Percentiles rank a stretch among this genome's conserved stretches.
phyloP scores from a whole-genome alignment of 1,140 invertebrate species.

The Carposina sasakii region DNA sequence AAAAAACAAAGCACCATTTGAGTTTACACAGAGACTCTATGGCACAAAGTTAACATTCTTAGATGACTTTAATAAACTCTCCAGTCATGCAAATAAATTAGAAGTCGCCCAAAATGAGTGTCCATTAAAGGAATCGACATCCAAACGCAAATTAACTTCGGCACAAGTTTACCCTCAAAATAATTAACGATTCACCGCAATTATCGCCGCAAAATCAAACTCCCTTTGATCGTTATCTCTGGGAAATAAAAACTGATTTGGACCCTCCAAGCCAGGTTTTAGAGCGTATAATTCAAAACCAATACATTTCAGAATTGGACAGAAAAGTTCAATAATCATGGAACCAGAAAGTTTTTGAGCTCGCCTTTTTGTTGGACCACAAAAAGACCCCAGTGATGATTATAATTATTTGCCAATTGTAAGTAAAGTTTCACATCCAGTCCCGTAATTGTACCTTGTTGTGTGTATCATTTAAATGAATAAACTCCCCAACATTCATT shows the following conservation, averaged over 20 bases:
- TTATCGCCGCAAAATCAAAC: slow-evolving; percentile 71
- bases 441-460: slow-evolving; percentile 54
- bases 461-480: slow-evolving; percentile 64
- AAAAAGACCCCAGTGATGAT: slow-evolving; percentile 58
- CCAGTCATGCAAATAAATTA: slow-evolving; percentile 65
- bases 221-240: slow-evolving; percentile 64
- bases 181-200: slow-evolving; percentile 72
- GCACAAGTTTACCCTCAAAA: slow-evolving; percentile 71
- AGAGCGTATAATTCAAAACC: no score
- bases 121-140: slow-evolving; percentile 68
- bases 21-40: no score
- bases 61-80: slow-evolving; percentile 58
- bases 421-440: slow-evolving; percentile 50
- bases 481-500: slow-evolving; percentile 52
- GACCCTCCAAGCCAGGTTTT: no score
- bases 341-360: slow-evolving; percentile 53
- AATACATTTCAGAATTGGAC: no score
- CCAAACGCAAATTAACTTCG: slow-evolving; percentile 65
- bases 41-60: no score
- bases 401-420: slow-evolving; percentile 71
- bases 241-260: no score
- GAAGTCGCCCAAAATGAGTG: slow-evolving; percentile 65
- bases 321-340: slow-evolving; percentile 63
- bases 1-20: no score
- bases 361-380: slow-evolving; percentile 63